Percentiles rank a stretch among this genome's conserved stretches.
Conservation (phyloP, 2,113 vertebrate species). For the Erinaceus europaeus region DNA sequence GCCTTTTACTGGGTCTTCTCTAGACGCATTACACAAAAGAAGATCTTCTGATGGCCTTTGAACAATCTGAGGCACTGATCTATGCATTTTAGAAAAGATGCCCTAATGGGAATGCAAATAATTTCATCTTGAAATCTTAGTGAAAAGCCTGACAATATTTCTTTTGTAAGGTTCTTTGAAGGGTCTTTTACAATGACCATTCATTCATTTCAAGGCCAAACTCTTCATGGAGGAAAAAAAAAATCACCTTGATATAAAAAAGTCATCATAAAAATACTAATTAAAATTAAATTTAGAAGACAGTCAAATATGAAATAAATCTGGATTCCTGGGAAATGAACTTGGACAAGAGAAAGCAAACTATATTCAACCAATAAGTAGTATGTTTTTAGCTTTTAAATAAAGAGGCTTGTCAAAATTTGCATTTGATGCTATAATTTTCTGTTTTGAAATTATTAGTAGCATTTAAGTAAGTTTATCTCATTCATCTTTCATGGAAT, state of each 20-base stretch:
- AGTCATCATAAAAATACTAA: conserved; percentile 49
- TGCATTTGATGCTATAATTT: not conserved
- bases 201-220: not conserved
- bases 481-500: not conserved
- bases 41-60: conserved; percentile 57
- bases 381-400: not conserved
- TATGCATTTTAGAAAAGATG: conserved; percentile 51
- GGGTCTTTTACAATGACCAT: not conserved
- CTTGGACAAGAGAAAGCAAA: not conserved
- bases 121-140: conserved; percentile 43
- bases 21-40: conserved; percentile 75
- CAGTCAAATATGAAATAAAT: not conserved
- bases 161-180: conserved; percentile 13
- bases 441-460: not conserved
- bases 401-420: not conserved
- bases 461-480: not conserved
- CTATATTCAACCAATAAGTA: not conserved
- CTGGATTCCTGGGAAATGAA: conserved; percentile 47
- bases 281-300: conserved; percentile 56
- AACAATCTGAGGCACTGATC: conserved; percentile 43
- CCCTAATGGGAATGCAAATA: conserved; percentile 63
- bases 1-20: conserved; percentile 64
- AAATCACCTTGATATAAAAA: not conserved
- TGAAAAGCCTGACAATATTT: not conserved
- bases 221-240: not conserved